Base-by-base conservation (phyloP, 2,113 vertebrate species). In the Copsychus sechellarum region DNA sequence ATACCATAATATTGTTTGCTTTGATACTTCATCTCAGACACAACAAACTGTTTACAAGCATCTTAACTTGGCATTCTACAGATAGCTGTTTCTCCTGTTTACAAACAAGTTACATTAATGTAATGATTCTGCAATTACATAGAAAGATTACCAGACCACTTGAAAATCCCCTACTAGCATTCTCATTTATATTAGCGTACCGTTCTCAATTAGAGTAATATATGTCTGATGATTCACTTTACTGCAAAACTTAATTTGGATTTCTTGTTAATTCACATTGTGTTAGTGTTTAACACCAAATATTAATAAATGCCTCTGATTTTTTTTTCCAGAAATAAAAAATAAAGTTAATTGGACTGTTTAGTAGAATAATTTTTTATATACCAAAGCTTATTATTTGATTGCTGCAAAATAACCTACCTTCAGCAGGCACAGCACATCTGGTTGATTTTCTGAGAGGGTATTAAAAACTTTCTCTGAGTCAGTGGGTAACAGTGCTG, bases 111-210 rank as follows among this genome's bases (percentile, higher is more conserved):
- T 73, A 80, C 43, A 81, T 29, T 83, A 58, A 58, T 50, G 60
- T 80, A 95, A 77, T 88, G 72, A 66, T 80, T 89, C 53, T 94
- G 34, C 64, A 94, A 42, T 92, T 92, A 76, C 62, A 38, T 61
- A 42, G 69, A 87, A 76, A 90, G 21, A 80, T 90, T 90, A 83
- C 61, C 38, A 82, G 65, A 33, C 45, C 64, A 72, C 79, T 73
- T 92, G 73, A 93, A 95, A 90, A 86, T 93, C 67, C n/a, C 40
- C 40, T 90, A 62, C 60, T 66, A 93, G 25, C 56, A 45, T 89
- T 91, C 64, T 82, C 33, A 77, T 69, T 86, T 58, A 57, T 83
- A 82, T 73, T 48, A 92, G 24, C 0, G 0, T 90, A 81, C 83
- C 4, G 4, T 61, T 95, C 71, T 80, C 80, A 82, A 54, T 88